Evolutionary conservation across 2,888 invertebrate species (phyloP).

Genomic region (Phoronis australis): DNA sequence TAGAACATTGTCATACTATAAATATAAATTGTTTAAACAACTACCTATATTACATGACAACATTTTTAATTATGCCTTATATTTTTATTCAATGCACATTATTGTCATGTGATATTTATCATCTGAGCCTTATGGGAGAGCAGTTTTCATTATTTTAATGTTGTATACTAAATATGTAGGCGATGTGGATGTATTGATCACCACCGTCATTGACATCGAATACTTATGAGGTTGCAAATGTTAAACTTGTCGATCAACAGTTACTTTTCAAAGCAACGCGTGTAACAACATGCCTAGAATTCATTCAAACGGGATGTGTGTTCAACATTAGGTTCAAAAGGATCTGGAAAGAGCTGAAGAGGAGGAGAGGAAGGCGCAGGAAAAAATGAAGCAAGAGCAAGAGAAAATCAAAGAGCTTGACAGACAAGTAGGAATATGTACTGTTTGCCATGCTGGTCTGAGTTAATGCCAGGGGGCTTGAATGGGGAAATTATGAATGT

Average conservation of each 20-base stretch:
- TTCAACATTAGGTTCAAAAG: constrained; percentile 36
- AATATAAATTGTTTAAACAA: too few relatives aligned
- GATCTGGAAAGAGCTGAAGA: constrained; percentile 39
- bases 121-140: too few relatives aligned
- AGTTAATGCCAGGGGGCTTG: background rate
- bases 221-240: background rate
- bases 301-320: constrained; percentile 2
- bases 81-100: too few relatives aligned
- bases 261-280: background rate
- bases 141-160: background rate
- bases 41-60: too few relatives aligned
- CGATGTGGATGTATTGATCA: too few relatives aligned
- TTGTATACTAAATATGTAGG: background rate
- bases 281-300: background rate
- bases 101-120: too few relatives aligned
- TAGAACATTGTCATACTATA: too few relatives aligned
- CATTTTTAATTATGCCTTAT: too few relatives aligned
- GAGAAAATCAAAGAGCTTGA: constrained; percentile 36
- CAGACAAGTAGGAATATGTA: constrained; percentile 24
- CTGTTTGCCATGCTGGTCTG: background rate
- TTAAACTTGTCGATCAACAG: background rate
- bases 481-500: too few relatives aligned
- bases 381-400: constrained; percentile 30
- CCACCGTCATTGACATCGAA: background rate
- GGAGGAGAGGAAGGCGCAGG: constrained; percentile 37